Evolutionary conservation across 2,797 vertebrate genomes (phyloP), one percentile per base, ranked within the genome.

Genomic region (Pristis pectinata): DNA sequence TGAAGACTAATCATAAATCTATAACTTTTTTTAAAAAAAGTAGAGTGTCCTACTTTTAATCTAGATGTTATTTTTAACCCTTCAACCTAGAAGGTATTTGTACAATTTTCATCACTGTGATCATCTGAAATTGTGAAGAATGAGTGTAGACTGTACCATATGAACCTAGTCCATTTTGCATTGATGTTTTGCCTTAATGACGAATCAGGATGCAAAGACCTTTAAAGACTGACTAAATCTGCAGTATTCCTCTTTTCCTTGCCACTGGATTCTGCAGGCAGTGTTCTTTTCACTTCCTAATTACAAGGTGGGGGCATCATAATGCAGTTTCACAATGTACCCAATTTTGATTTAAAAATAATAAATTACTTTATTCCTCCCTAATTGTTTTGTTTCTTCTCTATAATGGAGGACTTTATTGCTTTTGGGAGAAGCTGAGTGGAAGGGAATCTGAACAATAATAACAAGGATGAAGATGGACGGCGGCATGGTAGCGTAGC

Each of bases 241-340:
- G 92, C 92, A 94, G 92, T 94, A 74, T 94, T 76, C 92, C 92
- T 91, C 92, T 94, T 94, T 76, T 64, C 64, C 92, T 93, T 94
- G 92, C 72, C 72, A 76, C 15, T 74, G 92, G 64, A 72, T 94
- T 72, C 92, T 94, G 70, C 92, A 94, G 92, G 72, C 92, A 94
- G 70, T 92, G 92, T 74, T 91, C 87, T 91, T 91, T 92, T 94
- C 67, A 94, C 70, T 94, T 94, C 72, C 15, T 94, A 74, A 94
- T 76, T 93, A 67, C 64, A 91, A 24, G 87, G 87, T 94, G 92
- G 92, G 27, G 92, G 92, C 64, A 94, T 49, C 67, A 94, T 49
- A 94, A 94, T 94, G 92, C 70, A 94, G 92, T 94, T 94, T 94
- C 92, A 94, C 92, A 94, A 53, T 94, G 92, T 94, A 94, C 49